These are phyloP conservation scores for Gallinago solitaria DNA, from an alignment of 2,797 vertebrate species.

Conservation along the genomic window DNA sequence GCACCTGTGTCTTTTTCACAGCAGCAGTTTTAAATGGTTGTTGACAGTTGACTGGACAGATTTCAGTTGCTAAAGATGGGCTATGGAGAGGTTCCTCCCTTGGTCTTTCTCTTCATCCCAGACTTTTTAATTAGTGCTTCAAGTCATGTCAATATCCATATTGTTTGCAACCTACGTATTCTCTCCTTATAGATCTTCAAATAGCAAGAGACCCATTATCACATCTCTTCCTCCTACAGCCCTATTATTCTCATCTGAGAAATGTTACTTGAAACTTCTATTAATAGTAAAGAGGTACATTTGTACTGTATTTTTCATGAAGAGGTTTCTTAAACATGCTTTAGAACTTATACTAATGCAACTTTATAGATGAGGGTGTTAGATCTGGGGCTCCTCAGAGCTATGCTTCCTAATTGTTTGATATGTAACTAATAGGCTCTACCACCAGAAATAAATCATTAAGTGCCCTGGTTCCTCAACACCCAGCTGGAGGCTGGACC, in stretches of 20 bases:
- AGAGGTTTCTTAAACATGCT: conserved; percentile 1
- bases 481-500: neutral
- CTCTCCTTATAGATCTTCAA: conserved; percentile 20
- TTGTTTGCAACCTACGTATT: neutral
- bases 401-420: neutral
- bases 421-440: neutral
- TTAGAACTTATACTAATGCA: neutral
- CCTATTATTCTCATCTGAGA: neutral
- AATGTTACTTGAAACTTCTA: conserved; percentile 4
- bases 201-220: conserved; percentile 47
- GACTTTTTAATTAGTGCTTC: neutral
- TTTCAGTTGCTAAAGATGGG: neutral
- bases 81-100: neutral
- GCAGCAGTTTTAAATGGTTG: neutral
- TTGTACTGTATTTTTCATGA: conserved; percentile 20
- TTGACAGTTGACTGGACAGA: neutral
- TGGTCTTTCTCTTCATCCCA: neutral
- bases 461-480: neutral
- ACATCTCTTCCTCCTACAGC: conserved; percentile 33
- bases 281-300: conserved; percentile 11
- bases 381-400: neutral
- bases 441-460: neutral
- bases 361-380: neutral
- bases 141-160: neutral
- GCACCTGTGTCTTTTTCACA: neutral